phyloP scores from a whole-genome alignment of 2,797 vertebrate genomes.

The Sandelia bainsii region DNA sequence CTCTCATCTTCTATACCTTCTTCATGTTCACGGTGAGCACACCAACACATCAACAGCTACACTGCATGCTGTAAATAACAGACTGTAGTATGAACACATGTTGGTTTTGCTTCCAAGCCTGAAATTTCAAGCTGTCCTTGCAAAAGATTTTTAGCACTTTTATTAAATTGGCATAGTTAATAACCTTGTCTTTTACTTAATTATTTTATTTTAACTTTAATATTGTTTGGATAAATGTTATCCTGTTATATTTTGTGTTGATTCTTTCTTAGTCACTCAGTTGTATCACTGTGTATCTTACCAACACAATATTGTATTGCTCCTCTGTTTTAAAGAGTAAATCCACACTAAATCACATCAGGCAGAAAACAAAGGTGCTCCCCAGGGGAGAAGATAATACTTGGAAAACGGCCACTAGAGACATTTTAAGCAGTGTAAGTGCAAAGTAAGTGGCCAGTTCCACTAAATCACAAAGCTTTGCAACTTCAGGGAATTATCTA shows the following conservation, averaged over 20 bases:
- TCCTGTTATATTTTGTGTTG: constrained; percentile 24
- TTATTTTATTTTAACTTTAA: not conserved
- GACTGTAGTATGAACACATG: constrained; percentile 3
- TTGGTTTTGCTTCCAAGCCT: not conserved
- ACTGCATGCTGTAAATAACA: not conserved
- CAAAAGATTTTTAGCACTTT: not conserved
- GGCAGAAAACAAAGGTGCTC: constrained; percentile 47
- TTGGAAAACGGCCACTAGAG: constrained; percentile 43
- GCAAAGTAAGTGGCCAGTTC: constrained; percentile 42
- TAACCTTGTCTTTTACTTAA: no score
- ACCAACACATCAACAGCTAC: not conserved
- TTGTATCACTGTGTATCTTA: constrained; percentile 7
- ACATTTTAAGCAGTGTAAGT: constrained; percentile 40
- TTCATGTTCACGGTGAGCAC: constrained; percentile 97
- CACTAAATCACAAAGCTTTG: constrained; percentile 23
- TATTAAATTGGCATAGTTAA: not conserved
- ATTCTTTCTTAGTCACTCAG: constrained; percentile 10
- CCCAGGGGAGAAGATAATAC: constrained; percentile 10
- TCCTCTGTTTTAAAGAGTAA: constrained; percentile 59
- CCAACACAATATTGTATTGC: constrained; percentile 41
- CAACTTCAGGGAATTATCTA: constrained; percentile 18
- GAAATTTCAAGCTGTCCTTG: not conserved
- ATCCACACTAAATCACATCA: constrained; percentile 56
- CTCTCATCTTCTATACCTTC: constrained; percentile 94
- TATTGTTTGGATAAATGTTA: constrained; percentile 5